Conservation (phyloP, 2,797 vertebrate species). For the Buphagus erythrorhynchus region DNA sequence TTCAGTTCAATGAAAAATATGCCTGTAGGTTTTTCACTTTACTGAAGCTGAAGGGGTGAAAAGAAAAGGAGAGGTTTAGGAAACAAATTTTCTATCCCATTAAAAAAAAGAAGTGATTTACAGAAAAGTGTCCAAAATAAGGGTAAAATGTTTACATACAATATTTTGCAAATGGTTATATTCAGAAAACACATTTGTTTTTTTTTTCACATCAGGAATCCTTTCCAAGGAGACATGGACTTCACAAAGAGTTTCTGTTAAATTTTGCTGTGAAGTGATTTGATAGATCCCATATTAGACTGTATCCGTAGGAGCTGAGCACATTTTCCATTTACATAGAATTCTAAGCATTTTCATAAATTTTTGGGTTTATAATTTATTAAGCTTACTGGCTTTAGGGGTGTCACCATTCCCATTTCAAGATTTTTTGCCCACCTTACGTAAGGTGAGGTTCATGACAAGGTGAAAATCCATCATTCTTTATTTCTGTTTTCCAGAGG, state of each 20-base stretch:
- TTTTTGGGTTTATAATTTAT: not conserved
- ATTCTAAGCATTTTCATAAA: not conserved
- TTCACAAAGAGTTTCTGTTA: not conserved
- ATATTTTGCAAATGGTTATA: not conserved
- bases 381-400: not conserved
- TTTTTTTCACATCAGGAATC: too few species aligned
- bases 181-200: not conserved
- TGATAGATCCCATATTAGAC: not conserved
- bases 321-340: not conserved
- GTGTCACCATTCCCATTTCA: not conserved
- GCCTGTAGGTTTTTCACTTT: not conserved
- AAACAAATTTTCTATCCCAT: not conserved
- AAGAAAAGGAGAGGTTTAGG: not conserved
- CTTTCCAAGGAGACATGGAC: not conserved
- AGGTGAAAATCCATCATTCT: not conserved
- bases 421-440: not conserved
- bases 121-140: not conserved
- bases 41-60: not conserved
- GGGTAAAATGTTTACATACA: not conserved
- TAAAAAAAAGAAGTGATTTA: not conserved
- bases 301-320: not conserved
- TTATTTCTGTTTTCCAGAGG: not conserved
- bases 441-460: not conserved
- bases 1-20: not conserved
- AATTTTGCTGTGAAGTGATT: not conserved